A percentile compares a stretch with the other conserved stretches of the same genome.
These are phyloP conservation scores for Ancistrus triradiatus DNA, from an alignment of 2,113 vertebrate species.

Conservation along the genomic window DNA sequence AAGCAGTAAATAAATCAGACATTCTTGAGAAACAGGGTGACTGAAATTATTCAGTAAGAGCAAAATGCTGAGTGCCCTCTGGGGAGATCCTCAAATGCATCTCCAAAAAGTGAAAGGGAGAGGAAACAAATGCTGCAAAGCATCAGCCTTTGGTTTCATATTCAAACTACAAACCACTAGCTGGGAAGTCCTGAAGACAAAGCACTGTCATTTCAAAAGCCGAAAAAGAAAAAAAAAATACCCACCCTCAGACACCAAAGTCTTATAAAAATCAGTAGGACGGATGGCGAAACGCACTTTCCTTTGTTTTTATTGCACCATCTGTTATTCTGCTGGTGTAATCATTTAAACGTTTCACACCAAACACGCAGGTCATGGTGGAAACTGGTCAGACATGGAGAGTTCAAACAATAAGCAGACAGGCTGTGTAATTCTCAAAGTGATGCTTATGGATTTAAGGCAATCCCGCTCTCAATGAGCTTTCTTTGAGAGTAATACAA, in stretches of 20 bases:
- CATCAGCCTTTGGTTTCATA: constrained; percentile 8
- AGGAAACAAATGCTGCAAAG: not conserved
- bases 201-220: constrained; percentile 24
- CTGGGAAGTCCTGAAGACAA: not conserved
- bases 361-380: constrained; percentile 7
- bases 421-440: constrained; percentile 9
- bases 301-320: not conserved
- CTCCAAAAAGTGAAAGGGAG: not conserved
- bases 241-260: constrained; percentile 4
- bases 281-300: not conserved
- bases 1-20: too few relatives aligned
- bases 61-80: constrained; percentile 41
- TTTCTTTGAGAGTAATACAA: constrained; percentile 37
- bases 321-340: constrained; percentile 10
- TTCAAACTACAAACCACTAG: constrained; percentile 11
- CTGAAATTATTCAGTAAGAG: constrained; percentile 45
- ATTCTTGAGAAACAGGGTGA: too few relatives aligned
- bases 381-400: not conserved
- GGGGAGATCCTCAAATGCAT: constrained; percentile 27
- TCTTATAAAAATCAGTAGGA: constrained; percentile 19
- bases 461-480: constrained; percentile 14
- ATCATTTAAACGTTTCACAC: not conserved
- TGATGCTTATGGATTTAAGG: constrained; percentile 14
- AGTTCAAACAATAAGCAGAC: not conserved
- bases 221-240: constrained; percentile 16